A percentile compares a stretch with the other conserved stretches of the same genome.
Evolutionary conservation across 1,140 invertebrate genomes (phyloP).

Genomic region (Sitophilus oryzae): DNA sequence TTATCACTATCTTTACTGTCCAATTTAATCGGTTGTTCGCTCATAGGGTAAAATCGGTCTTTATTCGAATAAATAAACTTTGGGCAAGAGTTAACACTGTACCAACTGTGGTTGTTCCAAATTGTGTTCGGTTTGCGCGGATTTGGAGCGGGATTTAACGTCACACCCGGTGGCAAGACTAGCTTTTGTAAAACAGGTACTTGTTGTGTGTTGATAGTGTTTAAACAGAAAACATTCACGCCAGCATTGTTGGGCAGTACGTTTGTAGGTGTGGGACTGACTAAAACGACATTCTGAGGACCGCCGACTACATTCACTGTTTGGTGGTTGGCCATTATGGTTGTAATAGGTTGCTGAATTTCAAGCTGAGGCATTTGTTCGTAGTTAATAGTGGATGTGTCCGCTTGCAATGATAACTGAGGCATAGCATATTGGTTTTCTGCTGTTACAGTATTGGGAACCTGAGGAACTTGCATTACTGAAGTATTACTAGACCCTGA

Average conservation of each 20-base stretch:
- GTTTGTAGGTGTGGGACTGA: not conserved
- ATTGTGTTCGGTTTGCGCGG: constrained; percentile 29
- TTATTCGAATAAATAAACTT: constrained; percentile 24
- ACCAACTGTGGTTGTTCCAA: constrained; percentile 34
- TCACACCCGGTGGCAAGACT: constrained; percentile 14
- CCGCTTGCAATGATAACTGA: constrained; percentile 15
- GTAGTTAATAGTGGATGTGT: not conserved
- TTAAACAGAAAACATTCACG: constrained; percentile 1
- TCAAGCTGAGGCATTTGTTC: constrained; percentile 24
- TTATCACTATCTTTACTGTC: not conserved
- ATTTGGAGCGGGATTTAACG: constrained; percentile 2
- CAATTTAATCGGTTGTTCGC: constrained; percentile 27
- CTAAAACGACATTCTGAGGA: constrained; percentile 9
- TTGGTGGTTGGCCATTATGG: constrained; percentile 1
- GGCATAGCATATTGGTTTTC: too few relatives aligned
- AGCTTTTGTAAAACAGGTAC: constrained; percentile 10
- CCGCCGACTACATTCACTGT: not conserved
- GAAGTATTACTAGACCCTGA: not conserved
- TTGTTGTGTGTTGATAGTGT: constrained; percentile 5
- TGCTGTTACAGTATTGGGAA: too few relatives aligned
- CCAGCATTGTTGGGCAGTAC: not conserved
- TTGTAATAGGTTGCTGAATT: constrained; percentile 9
- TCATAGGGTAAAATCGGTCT: constrained; percentile 37
- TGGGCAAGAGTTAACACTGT: constrained; percentile 30
- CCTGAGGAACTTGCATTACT: too few relatives aligned